Conservation (phyloP, 2,113 vertebrate species). For the Myotis yumanensis region DNA sequence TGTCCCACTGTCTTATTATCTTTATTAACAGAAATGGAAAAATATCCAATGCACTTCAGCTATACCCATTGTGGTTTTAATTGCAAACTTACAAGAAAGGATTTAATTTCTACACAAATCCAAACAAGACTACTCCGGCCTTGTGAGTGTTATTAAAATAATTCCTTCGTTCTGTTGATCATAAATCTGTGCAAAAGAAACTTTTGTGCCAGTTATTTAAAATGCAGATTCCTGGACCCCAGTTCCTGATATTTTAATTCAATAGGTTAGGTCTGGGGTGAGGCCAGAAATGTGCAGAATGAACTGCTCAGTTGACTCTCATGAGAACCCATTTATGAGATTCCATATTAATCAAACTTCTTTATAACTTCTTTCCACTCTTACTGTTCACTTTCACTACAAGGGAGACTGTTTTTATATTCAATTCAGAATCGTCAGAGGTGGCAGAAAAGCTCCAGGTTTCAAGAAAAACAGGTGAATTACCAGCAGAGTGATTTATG, state of each 20-base stretch:
- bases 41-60: not conserved
- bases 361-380: not conserved
- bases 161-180: not conserved
- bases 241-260: not conserved
- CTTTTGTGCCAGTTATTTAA: not conserved
- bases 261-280: not conserved
- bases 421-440: not conserved
- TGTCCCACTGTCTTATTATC: not conserved
- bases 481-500: conserved; percentile 70
- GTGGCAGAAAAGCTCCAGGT: conserved; percentile 51
- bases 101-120: not conserved
- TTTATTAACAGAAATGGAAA: not conserved
- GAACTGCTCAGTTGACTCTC: not conserved
- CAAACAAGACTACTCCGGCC: not conserved
- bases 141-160: conserved; percentile 9
- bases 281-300: not conserved
- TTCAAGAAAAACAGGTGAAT: conserved; percentile 65
- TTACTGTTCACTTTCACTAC: not conserved
- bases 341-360: not conserved
- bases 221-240: not conserved
- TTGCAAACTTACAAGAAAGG: not conserved
- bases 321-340: conserved; percentile 30
- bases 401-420: not conserved
- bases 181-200: not conserved
- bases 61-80: not conserved